Percentiles rank a stretch among this genome's conserved stretches.
Evolutionary conservation across 2,888 invertebrate genomes (phyloP).

Genomic region (Sylvicola cinctus): DNA sequence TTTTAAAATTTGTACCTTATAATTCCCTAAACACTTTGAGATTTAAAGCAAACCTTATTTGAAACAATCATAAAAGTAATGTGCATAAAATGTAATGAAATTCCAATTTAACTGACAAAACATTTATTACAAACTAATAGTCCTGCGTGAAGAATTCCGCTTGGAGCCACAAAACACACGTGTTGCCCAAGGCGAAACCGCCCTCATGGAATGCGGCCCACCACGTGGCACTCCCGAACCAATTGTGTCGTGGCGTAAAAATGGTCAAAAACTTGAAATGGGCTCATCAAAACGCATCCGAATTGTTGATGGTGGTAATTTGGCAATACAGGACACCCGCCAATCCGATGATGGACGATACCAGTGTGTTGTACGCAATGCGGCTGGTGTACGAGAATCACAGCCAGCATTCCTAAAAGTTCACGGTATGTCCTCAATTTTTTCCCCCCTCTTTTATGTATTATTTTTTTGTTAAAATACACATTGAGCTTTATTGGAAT

Average conservation of each 20-base stretch:
- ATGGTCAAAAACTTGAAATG: conserved; percentile 53
- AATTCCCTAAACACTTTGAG: no score
- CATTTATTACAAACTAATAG: conserved; percentile 29
- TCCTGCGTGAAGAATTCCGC: conserved; percentile 75
- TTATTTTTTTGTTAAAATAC: no score
- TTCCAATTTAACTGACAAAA: no score
- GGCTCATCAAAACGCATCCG: conserved; percentile 44
- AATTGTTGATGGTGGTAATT: conserved; percentile 58
- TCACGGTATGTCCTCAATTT: conserved; percentile 38
- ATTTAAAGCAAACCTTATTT: no score
- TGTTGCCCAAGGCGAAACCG: conserved; percentile 68
- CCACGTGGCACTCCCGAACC: conserved; percentile 84
- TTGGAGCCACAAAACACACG: conserved; percentile 63
- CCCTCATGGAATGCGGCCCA: conserved; percentile 69
- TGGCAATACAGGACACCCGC: conserved; percentile 59
- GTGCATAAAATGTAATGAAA: no score
- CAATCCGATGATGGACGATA: conserved; percentile 63
- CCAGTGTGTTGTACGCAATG: conserved; percentile 63
- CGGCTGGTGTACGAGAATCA: conserved; percentile 58
- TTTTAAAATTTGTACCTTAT: no score
- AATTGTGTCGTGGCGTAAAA: conserved; percentile 70
- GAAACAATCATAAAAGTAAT: no score
- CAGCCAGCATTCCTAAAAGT: conserved; percentile 52
- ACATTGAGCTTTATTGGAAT: no score
- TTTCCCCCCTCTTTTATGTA: no score